These are phyloP conservation scores for Syngnathus scovelli DNA, from an alignment of 2,113 vertebrate species.

Conservation along the genomic window DNA sequence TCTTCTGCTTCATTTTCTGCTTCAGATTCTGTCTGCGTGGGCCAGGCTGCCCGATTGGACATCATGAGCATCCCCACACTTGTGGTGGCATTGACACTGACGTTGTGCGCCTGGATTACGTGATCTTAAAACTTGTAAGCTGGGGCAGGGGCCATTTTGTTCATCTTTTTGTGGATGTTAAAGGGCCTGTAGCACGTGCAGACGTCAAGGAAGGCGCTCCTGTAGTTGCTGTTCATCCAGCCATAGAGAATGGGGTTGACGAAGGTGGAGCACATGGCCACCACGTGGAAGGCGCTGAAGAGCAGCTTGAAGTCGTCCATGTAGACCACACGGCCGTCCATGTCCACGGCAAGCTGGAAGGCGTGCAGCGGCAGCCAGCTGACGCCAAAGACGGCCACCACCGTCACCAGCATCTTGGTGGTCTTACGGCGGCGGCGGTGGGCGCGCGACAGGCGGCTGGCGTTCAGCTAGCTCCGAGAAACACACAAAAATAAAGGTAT, in stretches of 20 bases:
- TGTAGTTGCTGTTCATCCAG: slow-evolving; percentile 96
- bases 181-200: slow-evolving; percentile 76
- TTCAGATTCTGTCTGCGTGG: too few species aligned
- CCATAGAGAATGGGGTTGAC: slow-evolving; percentile 92
- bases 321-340: slow-evolving; percentile 77
- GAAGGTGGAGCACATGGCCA: slow-evolving; percentile 92
- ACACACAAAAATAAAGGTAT: not conserved
- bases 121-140: not conserved
- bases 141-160: not conserved
- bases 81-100: too few species aligned
- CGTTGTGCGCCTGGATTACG: too few species aligned
- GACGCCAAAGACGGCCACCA: slow-evolving; percentile 89
- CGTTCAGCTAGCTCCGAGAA: slow-evolving; percentile 81
- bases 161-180: slow-evolving; percentile 20
- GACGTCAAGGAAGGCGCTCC: slow-evolving; percentile 81
- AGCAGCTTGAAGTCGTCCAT: slow-evolving; percentile 88
- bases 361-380: slow-evolving; percentile 91
- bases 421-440: slow-evolving; percentile 81
- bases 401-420: slow-evolving; percentile 88
- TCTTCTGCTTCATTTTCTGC: too few species aligned
- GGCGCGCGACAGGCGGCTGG: slow-evolving; percentile 70
- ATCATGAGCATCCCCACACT: too few species aligned
- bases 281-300: slow-evolving; percentile 86
- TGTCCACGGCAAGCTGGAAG: slow-evolving; percentile 88
- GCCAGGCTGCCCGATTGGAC: too few species aligned